These are phyloP conservation scores for Drosophila willistoni DNA, from an alignment of 1,140 invertebrate species.

Conservation along the genomic window DNA sequence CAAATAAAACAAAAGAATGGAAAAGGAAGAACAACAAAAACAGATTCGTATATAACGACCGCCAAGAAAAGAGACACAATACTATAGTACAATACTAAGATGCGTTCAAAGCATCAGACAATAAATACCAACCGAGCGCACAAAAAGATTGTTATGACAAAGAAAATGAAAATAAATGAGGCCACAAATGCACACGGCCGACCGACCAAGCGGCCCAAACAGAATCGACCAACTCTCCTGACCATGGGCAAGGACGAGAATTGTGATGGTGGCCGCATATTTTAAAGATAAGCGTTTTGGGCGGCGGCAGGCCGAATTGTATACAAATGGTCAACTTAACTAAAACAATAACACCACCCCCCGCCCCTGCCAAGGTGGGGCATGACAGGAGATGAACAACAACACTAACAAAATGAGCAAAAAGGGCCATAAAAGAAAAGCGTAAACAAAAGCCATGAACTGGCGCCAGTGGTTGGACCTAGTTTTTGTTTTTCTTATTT, in stretches of 20 bases:
- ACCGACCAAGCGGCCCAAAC: background rate
- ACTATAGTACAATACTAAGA: conserved; percentile 33
- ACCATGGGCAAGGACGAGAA: background rate
- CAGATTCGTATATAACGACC: conserved; percentile 52
- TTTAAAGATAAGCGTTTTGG: conserved; percentile 50
- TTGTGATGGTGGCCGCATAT: conserved; percentile 27
- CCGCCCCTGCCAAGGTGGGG: conserved; percentile 6
- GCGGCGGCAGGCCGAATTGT: conserved; percentile 60
- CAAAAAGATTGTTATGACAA: conserved; percentile 79
- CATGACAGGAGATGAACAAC: conserved; percentile 29
- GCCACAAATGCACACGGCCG: conserved; percentile 63
- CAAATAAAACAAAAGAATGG: conserved; percentile 42
- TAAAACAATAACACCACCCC: conserved; percentile 70
- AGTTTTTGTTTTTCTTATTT: background rate
- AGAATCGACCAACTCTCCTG: too few species aligned
- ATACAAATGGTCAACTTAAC: conserved; percentile 81
- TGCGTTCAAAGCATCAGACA: conserved; percentile 30
- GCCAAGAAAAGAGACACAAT: conserved; percentile 1
- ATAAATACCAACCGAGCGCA: conserved; percentile 37
- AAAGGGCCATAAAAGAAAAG: conserved; percentile 62
- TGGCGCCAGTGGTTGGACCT: conserved; percentile 54
- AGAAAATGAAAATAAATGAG: conserved; percentile 81
- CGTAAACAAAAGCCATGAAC: conserved; percentile 66
- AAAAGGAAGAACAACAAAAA: conserved; percentile 31
- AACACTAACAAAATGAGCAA: conserved; percentile 59